Percentiles rank a stretch among this genome's conserved stretches.
phyloP scores from a whole-genome alignment of 2,888 invertebrate species.

The Brenthis ino region DNA sequence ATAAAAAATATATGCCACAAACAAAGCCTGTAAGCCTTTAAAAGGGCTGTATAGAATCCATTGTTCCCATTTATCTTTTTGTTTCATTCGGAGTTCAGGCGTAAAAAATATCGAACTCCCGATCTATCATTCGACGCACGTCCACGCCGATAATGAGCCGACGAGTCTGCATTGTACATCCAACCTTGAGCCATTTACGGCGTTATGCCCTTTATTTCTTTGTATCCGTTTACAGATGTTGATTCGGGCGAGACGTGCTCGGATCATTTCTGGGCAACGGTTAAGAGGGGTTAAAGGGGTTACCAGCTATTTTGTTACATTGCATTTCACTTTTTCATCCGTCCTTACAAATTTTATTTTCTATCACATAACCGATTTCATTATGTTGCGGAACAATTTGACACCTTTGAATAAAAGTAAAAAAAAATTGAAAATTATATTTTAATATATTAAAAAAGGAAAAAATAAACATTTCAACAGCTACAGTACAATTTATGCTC shows the following conservation, averaged over 20 bases:
- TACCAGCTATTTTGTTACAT: constrained; percentile 1
- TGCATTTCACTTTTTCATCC: constrained; percentile 2
- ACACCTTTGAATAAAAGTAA: too few relatives aligned
- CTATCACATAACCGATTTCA: neutral
- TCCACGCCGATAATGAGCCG: constrained; percentile 47
- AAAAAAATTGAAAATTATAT: too few relatives aligned
- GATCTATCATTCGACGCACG: constrained; percentile 51
- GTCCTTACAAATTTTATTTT: neutral
- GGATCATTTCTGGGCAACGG: constrained; percentile 16
- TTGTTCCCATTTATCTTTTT: constrained; percentile 33
- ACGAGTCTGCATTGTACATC: constrained; percentile 32
- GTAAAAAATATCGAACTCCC: constrained; percentile 33
- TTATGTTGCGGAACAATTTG: too few relatives aligned
- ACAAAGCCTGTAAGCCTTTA: constrained; percentile 20
- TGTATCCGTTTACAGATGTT: constrained; percentile 30
- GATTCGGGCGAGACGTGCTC: constrained; percentile 25
- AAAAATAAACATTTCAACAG: too few relatives aligned
- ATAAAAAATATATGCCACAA: constrained; percentile 10
- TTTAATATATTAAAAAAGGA: too few relatives aligned
- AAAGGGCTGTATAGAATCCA: constrained; percentile 30
- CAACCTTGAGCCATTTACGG: constrained; percentile 39
- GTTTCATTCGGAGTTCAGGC: constrained; percentile 23
- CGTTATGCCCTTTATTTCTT: constrained; percentile 36
- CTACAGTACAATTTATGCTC: too few relatives aligned
- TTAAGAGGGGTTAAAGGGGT: constrained; percentile 6